These are phyloP conservation scores for Chloroceryle inda DNA, from an alignment of 2,797 vertebrate species.

Conservation along the genomic window DNA sequence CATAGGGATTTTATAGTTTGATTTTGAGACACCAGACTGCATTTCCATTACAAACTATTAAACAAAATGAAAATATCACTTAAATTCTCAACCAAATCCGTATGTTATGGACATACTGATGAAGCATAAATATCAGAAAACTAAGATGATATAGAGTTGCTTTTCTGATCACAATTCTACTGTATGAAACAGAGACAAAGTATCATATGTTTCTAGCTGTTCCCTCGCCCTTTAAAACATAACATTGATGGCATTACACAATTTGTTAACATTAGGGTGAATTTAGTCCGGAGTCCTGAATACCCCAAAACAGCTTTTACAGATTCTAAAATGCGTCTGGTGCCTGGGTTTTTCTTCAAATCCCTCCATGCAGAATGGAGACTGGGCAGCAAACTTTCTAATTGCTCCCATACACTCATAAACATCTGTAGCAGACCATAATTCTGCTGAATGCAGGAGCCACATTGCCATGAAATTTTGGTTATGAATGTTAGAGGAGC, in stretches of 20 bases:
- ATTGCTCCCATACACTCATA: constrained; percentile 36
- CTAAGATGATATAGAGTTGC: constrained; percentile 1
- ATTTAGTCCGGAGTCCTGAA: constrained; percentile 41
- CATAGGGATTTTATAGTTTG: background rate
- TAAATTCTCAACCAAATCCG: background rate
- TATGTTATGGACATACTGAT: background rate
- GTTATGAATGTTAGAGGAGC: constrained; percentile 28
- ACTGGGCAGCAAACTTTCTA: constrained; percentile 57
- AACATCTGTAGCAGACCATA: constrained; percentile 57
- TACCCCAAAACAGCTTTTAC: constrained; percentile 52
- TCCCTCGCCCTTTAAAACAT: background rate
- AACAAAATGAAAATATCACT: constrained; percentile 37
- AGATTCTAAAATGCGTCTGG: constrained; percentile 13
- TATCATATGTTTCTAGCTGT: constrained; percentile 47
- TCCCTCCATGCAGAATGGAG: constrained; percentile 18
- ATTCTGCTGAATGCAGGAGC: constrained; percentile 34
- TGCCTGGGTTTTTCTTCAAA: constrained; percentile 63
- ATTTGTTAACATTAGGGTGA: constrained; percentile 34
- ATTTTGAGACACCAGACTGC: constrained; percentile 5
- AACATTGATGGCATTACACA: background rate
- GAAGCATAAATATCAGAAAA: constrained; percentile 15
- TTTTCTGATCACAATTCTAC: background rate
- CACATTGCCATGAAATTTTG: constrained; percentile 52
- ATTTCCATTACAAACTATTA: background rate
- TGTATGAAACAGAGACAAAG: constrained; percentile 30